Conservation (phyloP, 2,797 vertebrate species). For the Euthynnus affinis region DNA sequence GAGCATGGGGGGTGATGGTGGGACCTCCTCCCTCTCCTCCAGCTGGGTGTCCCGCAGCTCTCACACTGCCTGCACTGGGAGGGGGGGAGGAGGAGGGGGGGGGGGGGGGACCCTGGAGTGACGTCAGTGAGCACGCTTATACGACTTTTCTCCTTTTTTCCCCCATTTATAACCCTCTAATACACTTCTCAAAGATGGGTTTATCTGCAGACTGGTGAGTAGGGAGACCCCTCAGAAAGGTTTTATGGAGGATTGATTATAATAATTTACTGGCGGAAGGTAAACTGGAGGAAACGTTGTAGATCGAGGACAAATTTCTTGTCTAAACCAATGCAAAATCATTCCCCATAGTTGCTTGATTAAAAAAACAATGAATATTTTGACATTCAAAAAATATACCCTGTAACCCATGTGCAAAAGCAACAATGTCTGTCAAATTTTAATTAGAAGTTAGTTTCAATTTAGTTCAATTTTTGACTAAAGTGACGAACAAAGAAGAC, state of each 20-base stretch:
- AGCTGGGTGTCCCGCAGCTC: conserved; percentile 74
- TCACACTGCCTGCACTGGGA: conserved; percentile 39
- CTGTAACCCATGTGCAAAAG: background rate
- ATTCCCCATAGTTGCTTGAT: too few species aligned
- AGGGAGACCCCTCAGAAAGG: background rate
- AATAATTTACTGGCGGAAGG: background rate
- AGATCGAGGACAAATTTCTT: background rate
- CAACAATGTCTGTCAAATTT: background rate
- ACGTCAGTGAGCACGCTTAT: conserved; percentile 60
- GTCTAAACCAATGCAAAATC: background rate
- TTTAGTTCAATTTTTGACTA: background rate
- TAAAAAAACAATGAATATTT: too few species aligned
- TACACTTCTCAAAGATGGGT: background rate
- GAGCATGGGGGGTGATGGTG: conserved; percentile 75
- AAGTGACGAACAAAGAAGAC: background rate
- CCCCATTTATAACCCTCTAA: conserved; percentile 34
- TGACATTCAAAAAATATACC: background rate
- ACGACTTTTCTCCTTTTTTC: background rate
- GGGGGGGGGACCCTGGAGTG: conserved; percentile 54
- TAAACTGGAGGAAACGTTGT: background rate
- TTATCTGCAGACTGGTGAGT: background rate
- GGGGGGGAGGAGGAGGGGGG: too few species aligned
- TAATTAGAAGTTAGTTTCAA: background rate
- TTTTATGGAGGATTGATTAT: background rate
- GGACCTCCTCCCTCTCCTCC: conserved; percentile 77